phyloP scores from a whole-genome alignment of 2,888 invertebrate species.

The Chymomyza amoena region DNA sequence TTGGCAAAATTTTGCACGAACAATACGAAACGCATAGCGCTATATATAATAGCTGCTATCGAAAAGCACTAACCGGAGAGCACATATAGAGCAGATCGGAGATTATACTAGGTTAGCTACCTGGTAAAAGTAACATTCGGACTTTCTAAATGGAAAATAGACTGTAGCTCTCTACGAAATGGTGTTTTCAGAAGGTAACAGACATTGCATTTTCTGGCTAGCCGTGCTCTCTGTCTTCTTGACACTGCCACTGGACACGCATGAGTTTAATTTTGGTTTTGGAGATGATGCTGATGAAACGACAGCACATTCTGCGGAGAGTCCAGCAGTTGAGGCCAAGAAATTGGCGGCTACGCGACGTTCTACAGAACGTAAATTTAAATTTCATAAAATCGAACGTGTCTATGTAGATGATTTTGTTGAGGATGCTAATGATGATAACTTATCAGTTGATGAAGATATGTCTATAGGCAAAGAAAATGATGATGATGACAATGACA shows the following conservation, averaged over 20 bases:
- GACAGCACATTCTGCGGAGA: slow-evolving; percentile 9
- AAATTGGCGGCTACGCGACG: slow-evolving; percentile 25
- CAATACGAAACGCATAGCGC: slow-evolving; percentile 3
- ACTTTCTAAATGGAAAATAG: neutral
- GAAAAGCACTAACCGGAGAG: neutral
- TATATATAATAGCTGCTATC: neutral
- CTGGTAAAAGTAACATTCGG: neutral
- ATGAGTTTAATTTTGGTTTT: slow-evolving; percentile 52
- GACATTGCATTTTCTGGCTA: slow-evolving; percentile 24
- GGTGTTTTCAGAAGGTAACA: neutral
- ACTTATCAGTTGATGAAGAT: neutral
- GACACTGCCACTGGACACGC: slow-evolving; percentile 36
- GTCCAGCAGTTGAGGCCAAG: slow-evolving; percentile 11
- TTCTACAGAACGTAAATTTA: slow-evolving; percentile 60
- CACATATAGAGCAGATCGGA: neutral
- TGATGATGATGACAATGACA: slow-evolving; percentile 28
- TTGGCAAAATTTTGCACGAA: slow-evolving; percentile 33
- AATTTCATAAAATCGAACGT: slow-evolving; percentile 75
- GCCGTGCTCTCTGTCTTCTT: slow-evolving; percentile 37
- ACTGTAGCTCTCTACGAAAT: neutral
- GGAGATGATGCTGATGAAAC: slow-evolving; percentile 23
- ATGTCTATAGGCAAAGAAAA: slow-evolving; percentile 47
- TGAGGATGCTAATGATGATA: slow-evolving; percentile 46
- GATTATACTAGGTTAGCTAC: neutral
- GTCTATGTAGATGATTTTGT: slow-evolving; percentile 58